A percentile compares a stretch with the other conserved stretches of the same genome.
phyloP scores from a whole-genome alignment of 2,113 vertebrate genomes.

The Gambusia affinis region DNA sequence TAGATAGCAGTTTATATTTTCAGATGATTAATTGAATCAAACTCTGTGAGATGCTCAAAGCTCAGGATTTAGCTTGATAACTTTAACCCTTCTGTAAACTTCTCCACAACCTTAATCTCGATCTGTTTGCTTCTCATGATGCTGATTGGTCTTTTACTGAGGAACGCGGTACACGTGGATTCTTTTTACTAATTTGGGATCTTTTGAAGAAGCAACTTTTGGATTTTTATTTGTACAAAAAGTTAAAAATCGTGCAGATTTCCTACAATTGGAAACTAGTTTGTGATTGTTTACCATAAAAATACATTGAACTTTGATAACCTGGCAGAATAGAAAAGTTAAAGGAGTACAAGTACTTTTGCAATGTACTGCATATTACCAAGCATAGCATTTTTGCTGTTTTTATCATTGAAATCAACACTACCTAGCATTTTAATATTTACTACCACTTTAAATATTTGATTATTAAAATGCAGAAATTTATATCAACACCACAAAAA shows the following conservation, averaged over 20 bases:
- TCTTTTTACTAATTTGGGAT: no score
- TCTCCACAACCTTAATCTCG: no score
- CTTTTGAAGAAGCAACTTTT: neutral
- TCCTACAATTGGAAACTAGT: neutral
- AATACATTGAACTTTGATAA: neutral
- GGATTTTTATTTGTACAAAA: neutral
- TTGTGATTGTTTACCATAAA: neutral
- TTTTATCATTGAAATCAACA: neutral
- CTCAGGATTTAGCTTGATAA: no score
- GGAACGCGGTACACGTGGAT: no score
- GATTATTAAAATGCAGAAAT: neutral
- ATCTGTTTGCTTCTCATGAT: no score
- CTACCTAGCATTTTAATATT: neutral
- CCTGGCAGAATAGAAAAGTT: neutral
- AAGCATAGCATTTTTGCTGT: neutral
- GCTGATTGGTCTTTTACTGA: no score
- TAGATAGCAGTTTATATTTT: no score
- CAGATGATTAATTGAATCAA: no score
- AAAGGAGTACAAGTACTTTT: neutral
- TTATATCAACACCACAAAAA: neutral
- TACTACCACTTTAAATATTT: neutral
- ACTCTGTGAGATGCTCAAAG: no score
- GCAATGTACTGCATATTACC: neutral
- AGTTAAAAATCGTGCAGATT: neutral
- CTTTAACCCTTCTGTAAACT: no score